Evolutionary conservation across 1,140 invertebrate genomes (phyloP).

Genomic region (Lordiphosa stackelbergi): DNA sequence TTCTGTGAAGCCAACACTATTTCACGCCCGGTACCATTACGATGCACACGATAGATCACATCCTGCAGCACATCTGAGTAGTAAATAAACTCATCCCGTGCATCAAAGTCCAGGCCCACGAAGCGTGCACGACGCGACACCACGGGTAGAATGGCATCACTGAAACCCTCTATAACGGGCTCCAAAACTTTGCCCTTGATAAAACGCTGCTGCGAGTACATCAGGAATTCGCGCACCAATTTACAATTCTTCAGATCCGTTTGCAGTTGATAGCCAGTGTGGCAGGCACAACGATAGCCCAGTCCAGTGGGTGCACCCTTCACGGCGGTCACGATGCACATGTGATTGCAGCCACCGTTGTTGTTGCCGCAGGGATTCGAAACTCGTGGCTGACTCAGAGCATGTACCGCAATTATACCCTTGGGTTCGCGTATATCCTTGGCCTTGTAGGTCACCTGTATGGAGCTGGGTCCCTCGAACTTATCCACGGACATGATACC

Average conservation of each 20-base stretch:
- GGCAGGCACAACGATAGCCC: conserved; percentile 95
- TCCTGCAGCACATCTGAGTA: conserved; percentile 98
- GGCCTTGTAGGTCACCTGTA: conserved; percentile 88
- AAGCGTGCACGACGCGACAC: conserved; percentile 94
- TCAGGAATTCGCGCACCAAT: conserved; percentile 92
- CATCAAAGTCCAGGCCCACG: conserved; percentile 98
- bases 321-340: conserved; percentile 94
- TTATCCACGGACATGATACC: conserved; percentile 95
- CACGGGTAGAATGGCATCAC: conserved; percentile 94
- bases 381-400: conserved; percentile 85
- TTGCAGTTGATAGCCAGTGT: conserved; percentile 90
- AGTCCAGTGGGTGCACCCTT: conserved; percentile 86
- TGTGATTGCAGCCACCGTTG: conserved; percentile 95
- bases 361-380: conserved; percentile 93
- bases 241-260: conserved; percentile 90
- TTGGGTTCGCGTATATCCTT: conserved; percentile 89
- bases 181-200: conserved; percentile 96
- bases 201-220: conserved; percentile 98
- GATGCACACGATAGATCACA: conserved; percentile 94
- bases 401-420: conserved; percentile 89
- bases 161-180: conserved; percentile 92
- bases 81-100: conserved; percentile 93
- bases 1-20: conserved; percentile 97
- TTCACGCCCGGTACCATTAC: conserved; percentile 92
- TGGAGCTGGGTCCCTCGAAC: conserved; percentile 86